These are phyloP conservation scores for Athene noctua DNA, from an alignment of 2,113 vertebrate species.

Conservation along the genomic window DNA sequence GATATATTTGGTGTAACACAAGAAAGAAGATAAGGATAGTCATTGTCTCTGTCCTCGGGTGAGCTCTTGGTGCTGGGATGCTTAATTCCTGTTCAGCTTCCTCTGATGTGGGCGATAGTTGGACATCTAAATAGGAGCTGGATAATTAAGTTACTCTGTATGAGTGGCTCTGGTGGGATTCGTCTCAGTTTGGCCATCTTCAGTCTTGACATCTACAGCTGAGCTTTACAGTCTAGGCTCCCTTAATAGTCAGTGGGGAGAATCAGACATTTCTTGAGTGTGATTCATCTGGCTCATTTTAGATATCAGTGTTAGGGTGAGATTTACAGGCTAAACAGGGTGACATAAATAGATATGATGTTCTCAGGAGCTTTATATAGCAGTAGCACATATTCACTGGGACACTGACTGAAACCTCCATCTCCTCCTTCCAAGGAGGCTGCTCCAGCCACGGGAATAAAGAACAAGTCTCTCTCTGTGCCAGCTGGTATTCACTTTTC, in stretches of 20 bases:
- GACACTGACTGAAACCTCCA: neutral
- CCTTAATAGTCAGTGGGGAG: neutral
- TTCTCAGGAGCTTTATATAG: slow-evolving; percentile 46
- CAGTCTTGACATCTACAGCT: neutral
- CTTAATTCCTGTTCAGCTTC: neutral
- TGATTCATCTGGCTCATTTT: slow-evolving; percentile 56
- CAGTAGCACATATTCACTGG: neutral
- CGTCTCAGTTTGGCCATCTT: neutral
- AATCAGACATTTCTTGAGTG: slow-evolving; percentile 28
- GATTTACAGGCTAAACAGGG: slow-evolving; percentile 39
- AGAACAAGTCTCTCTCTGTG: neutral
- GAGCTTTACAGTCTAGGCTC: neutral
- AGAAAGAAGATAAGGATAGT: neutral
- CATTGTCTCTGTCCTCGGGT: neutral
- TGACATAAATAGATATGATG: slow-evolving; percentile 42
- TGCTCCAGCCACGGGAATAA: neutral
- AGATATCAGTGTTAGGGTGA: slow-evolving; percentile 24
- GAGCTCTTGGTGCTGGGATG: neutral
- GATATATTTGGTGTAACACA: neutral
- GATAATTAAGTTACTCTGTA: neutral
- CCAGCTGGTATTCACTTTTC: neutral
- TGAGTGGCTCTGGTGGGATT: neutral
- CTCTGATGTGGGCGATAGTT: neutral
- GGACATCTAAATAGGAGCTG: neutral
- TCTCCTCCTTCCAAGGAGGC: neutral